phyloP scores from a whole-genome alignment of 2,888 invertebrate species.

The Dione vanillae region DNA sequence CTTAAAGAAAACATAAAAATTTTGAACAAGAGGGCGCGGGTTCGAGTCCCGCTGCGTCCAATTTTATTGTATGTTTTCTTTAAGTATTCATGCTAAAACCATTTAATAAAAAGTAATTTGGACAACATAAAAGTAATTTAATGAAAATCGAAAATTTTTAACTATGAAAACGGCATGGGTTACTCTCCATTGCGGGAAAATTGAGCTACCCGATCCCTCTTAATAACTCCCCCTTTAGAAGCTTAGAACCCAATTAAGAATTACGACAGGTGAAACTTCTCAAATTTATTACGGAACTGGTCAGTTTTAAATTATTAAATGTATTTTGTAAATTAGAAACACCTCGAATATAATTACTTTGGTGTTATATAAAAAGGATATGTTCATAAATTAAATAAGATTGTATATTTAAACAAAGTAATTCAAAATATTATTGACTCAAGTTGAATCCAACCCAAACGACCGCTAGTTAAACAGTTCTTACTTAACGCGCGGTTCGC shows the following conservation, averaged over 20 bases:
- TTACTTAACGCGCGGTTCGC: too few species aligned
- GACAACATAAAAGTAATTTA: background rate
- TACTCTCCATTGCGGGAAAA: background rate
- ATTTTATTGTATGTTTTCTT: too few species aligned
- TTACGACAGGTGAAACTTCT: background rate
- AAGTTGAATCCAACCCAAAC: too few species aligned
- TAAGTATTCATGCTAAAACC: too few species aligned
- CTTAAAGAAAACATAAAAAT: too few species aligned
- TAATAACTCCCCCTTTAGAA: background rate
- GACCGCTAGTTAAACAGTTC: too few species aligned
- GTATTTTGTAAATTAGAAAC: background rate
- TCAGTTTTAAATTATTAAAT: slow-evolving; percentile 7
- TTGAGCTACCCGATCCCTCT: background rate
- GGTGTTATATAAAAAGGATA: too few species aligned
- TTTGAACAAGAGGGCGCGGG: too few species aligned
- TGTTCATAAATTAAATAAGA: too few species aligned
- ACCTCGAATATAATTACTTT: slow-evolving; percentile 5
- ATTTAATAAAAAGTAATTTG: background rate
- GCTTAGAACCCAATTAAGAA: slow-evolving; percentile 14
- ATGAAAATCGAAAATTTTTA: background rate
- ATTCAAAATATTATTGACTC: too few species aligned
- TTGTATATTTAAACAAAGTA: too few species aligned
- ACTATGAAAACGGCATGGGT: background rate
- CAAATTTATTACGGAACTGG: slow-evolving; percentile 5
- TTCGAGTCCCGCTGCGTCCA: too few species aligned